Evolutionary conservation across 2,888 invertebrate species (phyloP), one percentile per base, ranked within the genome.

Genomic region (Acheta domesticus): DNA sequence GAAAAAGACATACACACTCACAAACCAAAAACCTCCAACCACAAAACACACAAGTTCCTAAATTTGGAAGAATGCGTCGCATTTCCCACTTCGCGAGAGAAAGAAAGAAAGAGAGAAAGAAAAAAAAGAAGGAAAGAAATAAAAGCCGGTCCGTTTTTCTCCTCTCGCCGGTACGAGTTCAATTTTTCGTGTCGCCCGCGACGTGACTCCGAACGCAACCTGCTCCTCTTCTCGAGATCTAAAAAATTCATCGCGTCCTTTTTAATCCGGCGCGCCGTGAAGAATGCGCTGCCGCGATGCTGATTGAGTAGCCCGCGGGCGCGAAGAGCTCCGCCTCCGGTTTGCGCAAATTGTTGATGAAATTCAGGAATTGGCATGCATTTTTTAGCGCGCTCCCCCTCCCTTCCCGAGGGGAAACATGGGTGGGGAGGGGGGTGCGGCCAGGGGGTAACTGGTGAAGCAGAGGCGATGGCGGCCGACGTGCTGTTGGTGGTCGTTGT

Each of bases 311-410:
- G 16, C 14, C 62, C 62, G 62, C 62, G 14, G 16, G n/a, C n/a
- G 62, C 5, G 62, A n/a, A 62, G 62, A n/a, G 16, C n/a, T 1
- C 16, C 62, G 62, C 16, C 62, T 62, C 62, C 62, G n/a, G 62
- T 62, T 62, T n/a, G 62, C 62, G 62, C 62, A 62, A 62, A 62
- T 62, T 62, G 62, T 62, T 62, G 62, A 62, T 62, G 62, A 62
- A 62, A 62, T 62, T 62, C 62, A 16, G 62, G 62, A 62, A 62
- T 62, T 62, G 62, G 14, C 62, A 62, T 62, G 62, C n/a, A 62
- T 62, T 62, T 62, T 62, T 62, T 62, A 14, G 62, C 14, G 11
- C 14, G 14, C 62, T 62, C 62, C 5, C 62, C 62, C 12, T 62
- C 62, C 62, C 1, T 11, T 11, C 62, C 62, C 16, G 8, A 5